These are phyloP conservation scores for Ptyas mucosa DNA, from an alignment of 2,113 vertebrate species.

Conservation along the genomic window DNA sequence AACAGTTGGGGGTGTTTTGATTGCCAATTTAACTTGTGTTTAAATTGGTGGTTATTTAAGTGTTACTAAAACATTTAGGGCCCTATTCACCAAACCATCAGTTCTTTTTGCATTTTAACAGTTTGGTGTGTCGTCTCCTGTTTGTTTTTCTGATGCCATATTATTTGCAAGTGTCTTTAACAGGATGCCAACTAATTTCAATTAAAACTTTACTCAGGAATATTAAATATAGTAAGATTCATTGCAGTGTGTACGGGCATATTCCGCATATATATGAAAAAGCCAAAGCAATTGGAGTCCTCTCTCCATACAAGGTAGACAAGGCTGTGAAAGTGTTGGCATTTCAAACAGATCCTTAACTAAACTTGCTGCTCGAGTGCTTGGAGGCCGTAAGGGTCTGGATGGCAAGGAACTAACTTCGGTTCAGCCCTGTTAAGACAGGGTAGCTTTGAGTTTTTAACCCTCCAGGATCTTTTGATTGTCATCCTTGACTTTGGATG, in stretches of 20 bases:
- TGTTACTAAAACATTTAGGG: slow-evolving; percentile 58
- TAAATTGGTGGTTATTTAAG: slow-evolving; percentile 67
- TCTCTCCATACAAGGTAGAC: neutral
- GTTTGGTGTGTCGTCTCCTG: slow-evolving; percentile 24
- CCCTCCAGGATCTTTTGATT: too few species aligned
- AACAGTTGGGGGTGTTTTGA: slow-evolving; percentile 51
- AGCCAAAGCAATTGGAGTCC: neutral
- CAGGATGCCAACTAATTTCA: slow-evolving; percentile 36
- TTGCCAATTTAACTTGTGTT: slow-evolving; percentile 60
- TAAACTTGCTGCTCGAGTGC: neutral
- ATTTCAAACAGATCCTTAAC: neutral
- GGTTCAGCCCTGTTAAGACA: too few species aligned
- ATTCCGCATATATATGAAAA: neutral
- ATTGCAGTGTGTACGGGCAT: rapidly evolving
- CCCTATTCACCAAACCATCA: slow-evolving; percentile 58
- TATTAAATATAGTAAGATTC: neutral
- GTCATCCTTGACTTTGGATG: too few species aligned
- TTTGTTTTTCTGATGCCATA: slow-evolving; percentile 32
- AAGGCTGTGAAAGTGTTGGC: neutral
- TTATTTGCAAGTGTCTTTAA: slow-evolving; percentile 30
- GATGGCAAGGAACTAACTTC: too few species aligned
- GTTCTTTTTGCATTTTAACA: slow-evolving; percentile 54
- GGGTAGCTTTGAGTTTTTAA: too few species aligned
- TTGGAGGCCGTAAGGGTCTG: too few species aligned
- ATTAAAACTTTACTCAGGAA: slow-evolving; percentile 33